Base-by-base conservation (phyloP, 1,140 invertebrate genomes). In the Lucilia cuprina region DNA sequence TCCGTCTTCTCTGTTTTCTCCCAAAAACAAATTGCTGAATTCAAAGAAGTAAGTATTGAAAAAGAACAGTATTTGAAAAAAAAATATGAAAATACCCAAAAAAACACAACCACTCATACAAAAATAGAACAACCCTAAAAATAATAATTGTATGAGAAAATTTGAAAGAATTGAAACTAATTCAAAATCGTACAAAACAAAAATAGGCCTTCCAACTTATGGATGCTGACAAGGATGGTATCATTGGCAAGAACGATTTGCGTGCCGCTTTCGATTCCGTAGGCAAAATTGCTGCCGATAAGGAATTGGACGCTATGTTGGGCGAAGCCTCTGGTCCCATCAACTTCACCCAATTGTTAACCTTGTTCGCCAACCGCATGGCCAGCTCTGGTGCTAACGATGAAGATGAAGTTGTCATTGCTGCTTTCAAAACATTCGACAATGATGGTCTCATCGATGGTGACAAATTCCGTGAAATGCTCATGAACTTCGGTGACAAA, bases 161-260 rank as follows among this genome's bases (percentile, higher is more conserved):
- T 41, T 41, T 8, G 2, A 50, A 17, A 30, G 17, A 34, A 13
- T 21, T 47, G 21, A 47, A 35, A 74, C 65, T 35, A n/a, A 41
- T 74, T 34, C 17, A 10, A 8, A 70, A 83, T 30, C 25, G 25
- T 30, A 70, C 7, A 55, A 55, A 55, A 55, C 12, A 55, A 55
- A 55, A 55, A 21, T 65, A 97, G 96, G 97, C 97, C 90, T 99
- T 99, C 95, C 95, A 96, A 92, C 95, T 99, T 91, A 99, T 99
- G 95, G 98, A 99, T 93, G 95, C 96, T 92, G 97, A 99, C 93
- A 98, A 99, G 93, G 98, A 99, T 92, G 98, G 98, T 88, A 96
- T 99, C 93, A 97, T 99, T 91, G 96, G 96, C 91, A 98, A 98
- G 92, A 96, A 95, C 92, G 98, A 99, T 93, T 94, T 99, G 89